Percentiles rank a stretch among this genome's conserved stretches.
phyloP scores from a whole-genome alignment of 2,113 vertebrate species.

The Leptobrachium leishanense region DNA sequence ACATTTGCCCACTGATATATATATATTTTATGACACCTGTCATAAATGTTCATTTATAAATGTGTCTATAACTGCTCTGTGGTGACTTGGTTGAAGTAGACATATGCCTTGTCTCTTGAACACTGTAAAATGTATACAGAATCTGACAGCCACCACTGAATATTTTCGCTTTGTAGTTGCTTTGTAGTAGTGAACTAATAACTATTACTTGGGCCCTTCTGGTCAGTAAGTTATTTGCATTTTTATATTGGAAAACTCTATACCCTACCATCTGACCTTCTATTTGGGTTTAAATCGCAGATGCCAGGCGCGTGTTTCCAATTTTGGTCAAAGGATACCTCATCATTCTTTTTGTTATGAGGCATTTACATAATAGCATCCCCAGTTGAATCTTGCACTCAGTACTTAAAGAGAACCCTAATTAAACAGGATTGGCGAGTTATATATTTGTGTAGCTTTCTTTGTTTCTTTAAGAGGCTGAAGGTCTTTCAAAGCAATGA shows the following conservation, averaged over 20 bases:
- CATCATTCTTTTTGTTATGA: conserved; percentile 25
- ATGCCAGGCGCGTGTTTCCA: conserved; percentile 9
- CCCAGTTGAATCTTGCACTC: not conserved
- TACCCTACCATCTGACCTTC: conserved; percentile 43
- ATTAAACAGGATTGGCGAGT: no score
- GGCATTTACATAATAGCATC: conserved; percentile 24
- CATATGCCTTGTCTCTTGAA: conserved; percentile 3
- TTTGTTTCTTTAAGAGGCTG: conserved; percentile 9
- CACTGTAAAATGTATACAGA: not conserved
- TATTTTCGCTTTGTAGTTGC: not conserved
- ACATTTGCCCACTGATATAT: no score
- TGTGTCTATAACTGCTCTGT: no score
- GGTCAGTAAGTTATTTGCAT: conserved; percentile 27
- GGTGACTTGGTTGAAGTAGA: not conserved
- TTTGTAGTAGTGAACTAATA: accelerated
- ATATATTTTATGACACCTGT: no score
- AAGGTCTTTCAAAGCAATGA: not conserved
- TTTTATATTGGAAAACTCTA: conserved; percentile 46
- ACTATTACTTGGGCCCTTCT: conserved; percentile 49
- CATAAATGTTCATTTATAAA: no score
- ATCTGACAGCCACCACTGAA: not conserved
- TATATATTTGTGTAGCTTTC: not conserved
- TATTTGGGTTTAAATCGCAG: conserved; percentile 12
- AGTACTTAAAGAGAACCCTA: no score
- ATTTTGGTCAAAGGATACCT: conserved; percentile 15